A percentile compares a stretch with the other conserved stretches of the same genome.
phyloP scores from a whole-genome alignment of 2,113 vertebrate genomes.

The Ictalurus punctatus region DNA sequence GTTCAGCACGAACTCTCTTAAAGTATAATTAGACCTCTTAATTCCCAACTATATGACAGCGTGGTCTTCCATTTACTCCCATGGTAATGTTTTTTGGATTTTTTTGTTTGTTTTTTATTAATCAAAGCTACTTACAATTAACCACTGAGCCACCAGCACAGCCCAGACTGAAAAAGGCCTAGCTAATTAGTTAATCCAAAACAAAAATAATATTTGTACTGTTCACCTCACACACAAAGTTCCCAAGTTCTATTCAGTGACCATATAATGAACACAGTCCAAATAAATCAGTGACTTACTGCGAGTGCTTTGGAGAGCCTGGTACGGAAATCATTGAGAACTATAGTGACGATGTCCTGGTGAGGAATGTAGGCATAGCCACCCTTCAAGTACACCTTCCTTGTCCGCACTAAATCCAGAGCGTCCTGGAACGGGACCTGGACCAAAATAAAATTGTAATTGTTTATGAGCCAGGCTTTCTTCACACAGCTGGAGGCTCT shows the following conservation, averaged over 20 bases:
- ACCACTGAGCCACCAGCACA: neutral
- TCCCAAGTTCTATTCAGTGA: too few species aligned
- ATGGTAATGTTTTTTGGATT: neutral
- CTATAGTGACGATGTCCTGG: conserved; percentile 83
- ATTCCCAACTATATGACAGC: neutral
- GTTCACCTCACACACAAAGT: neutral
- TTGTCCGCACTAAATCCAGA: conserved; percentile 85
- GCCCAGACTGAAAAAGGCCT: too few species aligned
- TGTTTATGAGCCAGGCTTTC: neutral
- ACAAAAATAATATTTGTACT: neutral
- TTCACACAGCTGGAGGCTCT: neutral
- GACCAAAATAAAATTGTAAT: conserved; percentile 14
- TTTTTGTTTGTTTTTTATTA: neutral
- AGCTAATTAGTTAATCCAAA: neutral
- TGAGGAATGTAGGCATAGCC: conserved; percentile 89
- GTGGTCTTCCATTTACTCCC: neutral
- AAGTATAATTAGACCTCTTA: neutral
- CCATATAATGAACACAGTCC: neutral
- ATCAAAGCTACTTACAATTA: neutral
- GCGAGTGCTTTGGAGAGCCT: conserved; percentile 92
- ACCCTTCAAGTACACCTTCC: conserved; percentile 86
- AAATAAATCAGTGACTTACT: conserved; percentile 74
- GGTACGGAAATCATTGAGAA: conserved; percentile 89
- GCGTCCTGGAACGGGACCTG: conserved; percentile 93
- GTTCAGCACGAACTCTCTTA: neutral